Evolutionary conservation across 2,797 vertebrate genomes (phyloP).

Genomic region (Petrocephalus schoutedeni): DNA sequence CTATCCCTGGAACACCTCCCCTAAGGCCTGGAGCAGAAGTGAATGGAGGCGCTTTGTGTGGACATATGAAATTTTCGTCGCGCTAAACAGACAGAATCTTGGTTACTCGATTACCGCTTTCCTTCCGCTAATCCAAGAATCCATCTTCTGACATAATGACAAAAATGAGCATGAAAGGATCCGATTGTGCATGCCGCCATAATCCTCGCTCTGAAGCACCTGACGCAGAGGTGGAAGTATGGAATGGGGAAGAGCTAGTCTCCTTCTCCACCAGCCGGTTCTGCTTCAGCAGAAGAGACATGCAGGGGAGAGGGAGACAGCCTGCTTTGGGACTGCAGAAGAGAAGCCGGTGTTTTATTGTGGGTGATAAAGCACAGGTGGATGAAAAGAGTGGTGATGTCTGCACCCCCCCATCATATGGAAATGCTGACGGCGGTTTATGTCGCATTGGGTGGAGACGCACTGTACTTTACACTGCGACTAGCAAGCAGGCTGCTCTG

Average conservation of each 20-base stretch:
- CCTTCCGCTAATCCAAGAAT: neutral
- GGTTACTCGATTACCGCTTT: neutral
- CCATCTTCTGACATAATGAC: neutral
- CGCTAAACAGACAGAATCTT: neutral
- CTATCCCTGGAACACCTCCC: neutral
- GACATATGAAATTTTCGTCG: neutral
- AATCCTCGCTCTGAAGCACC: neutral
- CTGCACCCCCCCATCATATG: neutral
- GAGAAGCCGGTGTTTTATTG: neutral
- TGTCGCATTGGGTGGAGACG: neutral
- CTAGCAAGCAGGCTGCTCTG: constrained; percentile 20
- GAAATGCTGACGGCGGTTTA: neutral
- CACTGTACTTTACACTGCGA: neutral
- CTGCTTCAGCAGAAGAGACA: neutral
- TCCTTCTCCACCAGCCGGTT: neutral
- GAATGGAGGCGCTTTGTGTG: neutral
- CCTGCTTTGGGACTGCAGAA: neutral
- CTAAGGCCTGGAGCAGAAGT: neutral
- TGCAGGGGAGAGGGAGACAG: neutral
- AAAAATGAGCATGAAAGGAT: neutral
- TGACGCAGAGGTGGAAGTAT: neutral
- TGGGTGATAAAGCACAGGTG: neutral
- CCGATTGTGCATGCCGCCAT: neutral
- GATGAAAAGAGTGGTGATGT: neutral
- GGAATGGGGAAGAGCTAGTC: neutral